Evolutionary conservation across 2,888 invertebrate species (phyloP).

Genomic region (Rotaria socialis): DNA sequence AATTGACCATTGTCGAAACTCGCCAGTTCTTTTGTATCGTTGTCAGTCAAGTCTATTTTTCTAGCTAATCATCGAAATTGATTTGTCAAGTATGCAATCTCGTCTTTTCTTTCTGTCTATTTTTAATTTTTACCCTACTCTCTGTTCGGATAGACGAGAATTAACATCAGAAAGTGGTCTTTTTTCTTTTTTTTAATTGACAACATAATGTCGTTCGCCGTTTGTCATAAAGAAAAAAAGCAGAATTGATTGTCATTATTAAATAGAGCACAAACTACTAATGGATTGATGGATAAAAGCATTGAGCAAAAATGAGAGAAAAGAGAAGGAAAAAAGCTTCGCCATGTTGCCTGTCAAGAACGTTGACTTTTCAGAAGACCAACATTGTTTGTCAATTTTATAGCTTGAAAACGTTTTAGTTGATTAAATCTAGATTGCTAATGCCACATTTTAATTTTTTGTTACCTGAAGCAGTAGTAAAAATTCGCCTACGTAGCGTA

Average conservation of each 20-base stretch:
- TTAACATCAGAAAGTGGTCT: not conserved
- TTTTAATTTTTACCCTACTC: not conserved
- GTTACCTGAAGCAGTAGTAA: not conserved
- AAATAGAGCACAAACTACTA: constrained; percentile 5
- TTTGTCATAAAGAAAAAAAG: constrained; percentile 13
- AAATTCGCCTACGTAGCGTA: not conserved
- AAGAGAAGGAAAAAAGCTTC: not conserved
- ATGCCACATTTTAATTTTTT: not conserved
- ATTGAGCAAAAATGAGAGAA: not conserved
- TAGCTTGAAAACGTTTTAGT: not conserved
- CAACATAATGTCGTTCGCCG: constrained; percentile 20
- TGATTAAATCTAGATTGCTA: not conserved
- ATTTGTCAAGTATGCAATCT: constrained; percentile 12
- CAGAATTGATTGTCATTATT: constrained; percentile 22
- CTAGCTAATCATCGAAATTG: not conserved
- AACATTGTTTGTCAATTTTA: not conserved
- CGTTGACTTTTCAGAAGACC: not conserved
- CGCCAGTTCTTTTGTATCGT: not conserved
- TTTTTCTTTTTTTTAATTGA: constrained; percentile 9
- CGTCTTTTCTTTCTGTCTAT: not conserved
- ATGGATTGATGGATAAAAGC: constrained; percentile 22
- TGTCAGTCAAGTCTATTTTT: not conserved
- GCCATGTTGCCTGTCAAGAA: not conserved
- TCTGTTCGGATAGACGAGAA: constrained; percentile 2
- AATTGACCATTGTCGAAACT: not conserved